phyloP scores from a whole-genome alignment of 1,140 invertebrate species.

The Trichomalopsis sarcophagae region DNA sequence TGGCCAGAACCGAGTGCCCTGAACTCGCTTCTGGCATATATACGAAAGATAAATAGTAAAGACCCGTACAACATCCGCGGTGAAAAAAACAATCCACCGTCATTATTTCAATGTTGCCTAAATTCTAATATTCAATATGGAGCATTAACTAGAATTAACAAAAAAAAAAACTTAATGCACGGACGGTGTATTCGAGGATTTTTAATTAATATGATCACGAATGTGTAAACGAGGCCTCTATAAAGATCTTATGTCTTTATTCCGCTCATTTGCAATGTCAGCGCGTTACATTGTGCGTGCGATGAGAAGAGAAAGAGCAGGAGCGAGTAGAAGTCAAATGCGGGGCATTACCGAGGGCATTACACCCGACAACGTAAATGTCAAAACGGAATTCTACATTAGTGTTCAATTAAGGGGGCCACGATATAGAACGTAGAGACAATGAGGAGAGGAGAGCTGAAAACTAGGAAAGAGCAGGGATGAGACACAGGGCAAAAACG shows the following conservation, averaged over 20 bases:
- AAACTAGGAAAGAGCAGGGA: background rate
- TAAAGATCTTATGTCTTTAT: slow-evolving; percentile 4
- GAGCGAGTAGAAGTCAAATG: background rate
- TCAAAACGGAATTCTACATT: slow-evolving; percentile 16
- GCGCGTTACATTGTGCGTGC: background rate
- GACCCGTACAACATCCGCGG: too few relatives aligned
- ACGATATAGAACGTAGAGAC: background rate
- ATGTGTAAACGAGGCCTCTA: background rate
- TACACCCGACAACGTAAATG: background rate
- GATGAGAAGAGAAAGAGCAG: background rate
- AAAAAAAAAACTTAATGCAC: background rate
- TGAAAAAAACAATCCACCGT: too few relatives aligned
- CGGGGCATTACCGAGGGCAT: background rate
- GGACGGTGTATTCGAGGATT: background rate
- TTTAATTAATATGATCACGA: background rate
- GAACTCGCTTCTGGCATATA: too few relatives aligned
- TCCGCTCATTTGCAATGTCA: slow-evolving; percentile 20
- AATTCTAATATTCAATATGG: background rate
- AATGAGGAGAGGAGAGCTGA: background rate
- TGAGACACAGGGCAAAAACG: background rate
- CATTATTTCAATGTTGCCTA: too few relatives aligned
- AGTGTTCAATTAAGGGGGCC: slow-evolving; percentile 21
- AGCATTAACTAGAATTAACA: background rate
- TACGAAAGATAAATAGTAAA: too few relatives aligned
- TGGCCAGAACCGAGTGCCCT: too few relatives aligned